Conservation (phyloP, 2,113 vertebrate genomes). For the Chunga burmeisteri region DNA sequence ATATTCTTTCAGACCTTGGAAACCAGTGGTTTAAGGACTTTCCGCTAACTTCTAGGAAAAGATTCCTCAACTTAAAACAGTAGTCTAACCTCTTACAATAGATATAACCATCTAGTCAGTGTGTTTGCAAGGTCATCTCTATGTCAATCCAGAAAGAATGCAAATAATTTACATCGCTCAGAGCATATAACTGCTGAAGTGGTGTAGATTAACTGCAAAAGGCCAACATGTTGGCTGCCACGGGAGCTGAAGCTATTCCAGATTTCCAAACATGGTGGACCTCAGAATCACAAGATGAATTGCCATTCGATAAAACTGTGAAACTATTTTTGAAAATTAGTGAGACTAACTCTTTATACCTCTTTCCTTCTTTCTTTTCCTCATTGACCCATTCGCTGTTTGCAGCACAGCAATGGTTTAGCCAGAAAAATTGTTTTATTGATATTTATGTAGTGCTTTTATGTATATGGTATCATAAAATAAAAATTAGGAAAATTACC, state of each 20-base stretch:
- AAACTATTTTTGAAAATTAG: background rate
- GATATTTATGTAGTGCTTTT: background rate
- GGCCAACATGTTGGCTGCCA: background rate
- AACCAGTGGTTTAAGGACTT: background rate
- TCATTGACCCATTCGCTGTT: background rate
- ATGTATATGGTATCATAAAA: background rate
- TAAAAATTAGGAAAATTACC: background rate
- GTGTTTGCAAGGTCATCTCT: background rate
- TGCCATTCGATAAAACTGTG: background rate
- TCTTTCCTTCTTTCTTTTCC: background rate
- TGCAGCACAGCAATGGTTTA: background rate
- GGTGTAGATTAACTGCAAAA: background rate
- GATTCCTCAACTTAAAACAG: background rate
- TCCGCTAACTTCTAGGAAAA: background rate
- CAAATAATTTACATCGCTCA: rapidly evolving
- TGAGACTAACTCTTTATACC: background rate
- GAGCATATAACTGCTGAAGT: background rate
- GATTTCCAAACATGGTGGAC: background rate
- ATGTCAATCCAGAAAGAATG: background rate
- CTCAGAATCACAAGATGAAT: background rate
- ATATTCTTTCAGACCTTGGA: background rate
- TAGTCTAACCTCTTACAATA: background rate
- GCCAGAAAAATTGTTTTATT: background rate
- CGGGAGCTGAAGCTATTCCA: background rate
- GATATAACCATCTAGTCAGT: background rate